Conservation (phyloP, 2,113 vertebrate species). For the Pterocles orientalis region DNA sequence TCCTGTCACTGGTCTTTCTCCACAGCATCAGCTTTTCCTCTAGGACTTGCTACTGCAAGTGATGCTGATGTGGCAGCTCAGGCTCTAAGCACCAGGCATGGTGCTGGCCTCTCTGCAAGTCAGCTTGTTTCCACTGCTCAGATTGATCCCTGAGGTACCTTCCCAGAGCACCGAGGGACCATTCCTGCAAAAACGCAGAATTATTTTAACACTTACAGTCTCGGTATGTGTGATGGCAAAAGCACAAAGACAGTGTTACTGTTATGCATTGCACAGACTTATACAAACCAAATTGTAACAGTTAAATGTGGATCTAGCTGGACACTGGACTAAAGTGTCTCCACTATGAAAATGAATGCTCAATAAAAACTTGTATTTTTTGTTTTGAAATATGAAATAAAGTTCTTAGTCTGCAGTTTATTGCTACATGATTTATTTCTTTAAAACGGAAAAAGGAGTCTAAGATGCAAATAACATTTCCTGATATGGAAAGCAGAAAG, state of each 20-base stretch:
- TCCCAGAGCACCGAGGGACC: not conserved
- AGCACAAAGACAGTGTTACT: not conserved
- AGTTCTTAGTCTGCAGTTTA: not conserved
- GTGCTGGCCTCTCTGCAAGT: not conserved
- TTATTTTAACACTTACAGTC: not conserved
- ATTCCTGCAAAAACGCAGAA: not conserved
- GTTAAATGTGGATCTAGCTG: not conserved
- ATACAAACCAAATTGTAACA: not conserved
- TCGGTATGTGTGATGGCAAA: not conserved
- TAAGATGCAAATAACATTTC: not conserved
- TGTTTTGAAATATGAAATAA: not conserved
- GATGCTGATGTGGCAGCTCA: not conserved
- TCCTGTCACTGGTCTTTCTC: not conserved
- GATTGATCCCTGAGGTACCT: not conserved
- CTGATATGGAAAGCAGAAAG: not conserved
- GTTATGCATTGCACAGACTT: not conserved
- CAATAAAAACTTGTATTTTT: not conserved
- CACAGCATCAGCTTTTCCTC: not conserved
- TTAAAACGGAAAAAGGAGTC: not conserved
- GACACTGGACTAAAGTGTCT: not conserved
- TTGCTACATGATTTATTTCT: not conserved
- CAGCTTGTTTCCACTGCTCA: not conserved
- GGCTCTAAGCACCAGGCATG: not conserved
- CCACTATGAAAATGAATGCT: not conserved
- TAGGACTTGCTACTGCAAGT: not conserved